A percentile compares a stretch with the other conserved stretches of the same genome.
Evolutionary conservation across 2,113 vertebrate genomes (phyloP).

Genomic region (Mellivora capensis): DNA sequence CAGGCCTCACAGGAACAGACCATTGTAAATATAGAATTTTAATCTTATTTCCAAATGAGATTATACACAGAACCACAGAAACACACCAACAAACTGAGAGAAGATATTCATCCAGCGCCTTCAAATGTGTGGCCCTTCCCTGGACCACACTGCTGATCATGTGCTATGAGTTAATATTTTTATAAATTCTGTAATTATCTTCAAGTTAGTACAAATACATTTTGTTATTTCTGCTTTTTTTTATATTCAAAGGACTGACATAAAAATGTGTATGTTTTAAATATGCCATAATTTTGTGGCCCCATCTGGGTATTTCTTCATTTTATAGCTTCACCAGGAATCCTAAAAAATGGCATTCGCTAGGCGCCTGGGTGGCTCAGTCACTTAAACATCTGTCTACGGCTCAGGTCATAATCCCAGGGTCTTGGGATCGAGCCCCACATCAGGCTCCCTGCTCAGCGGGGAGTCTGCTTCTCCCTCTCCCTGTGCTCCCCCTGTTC

Average conservation of each 20-base stretch:
- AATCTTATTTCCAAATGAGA: conserved; percentile 13
- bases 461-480: too few species aligned
- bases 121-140: neutral
- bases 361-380: too few species aligned
- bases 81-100: neutral
- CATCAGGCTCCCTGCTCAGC: too few species aligned
- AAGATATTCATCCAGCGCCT: neutral
- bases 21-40: neutral
- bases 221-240: neutral
- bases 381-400: too few species aligned
- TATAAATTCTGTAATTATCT: neutral
- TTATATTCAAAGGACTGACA: neutral
- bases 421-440: too few species aligned
- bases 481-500: too few species aligned
- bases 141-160: too few species aligned
- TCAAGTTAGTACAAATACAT: neutral
- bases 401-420: too few species aligned
- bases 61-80: neutral
- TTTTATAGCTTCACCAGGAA: neutral
- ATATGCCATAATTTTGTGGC: neutral
- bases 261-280: neutral
- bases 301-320: neutral
- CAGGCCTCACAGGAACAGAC: neutral
- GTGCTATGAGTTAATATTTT: neutral
- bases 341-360: neutral